Percentiles rank a stretch among this genome's conserved stretches.
These are phyloP conservation scores for Lamellibrachia luymesi DNA, from an alignment of 1,140 invertebrate species.

Conservation along the genomic window DNA sequence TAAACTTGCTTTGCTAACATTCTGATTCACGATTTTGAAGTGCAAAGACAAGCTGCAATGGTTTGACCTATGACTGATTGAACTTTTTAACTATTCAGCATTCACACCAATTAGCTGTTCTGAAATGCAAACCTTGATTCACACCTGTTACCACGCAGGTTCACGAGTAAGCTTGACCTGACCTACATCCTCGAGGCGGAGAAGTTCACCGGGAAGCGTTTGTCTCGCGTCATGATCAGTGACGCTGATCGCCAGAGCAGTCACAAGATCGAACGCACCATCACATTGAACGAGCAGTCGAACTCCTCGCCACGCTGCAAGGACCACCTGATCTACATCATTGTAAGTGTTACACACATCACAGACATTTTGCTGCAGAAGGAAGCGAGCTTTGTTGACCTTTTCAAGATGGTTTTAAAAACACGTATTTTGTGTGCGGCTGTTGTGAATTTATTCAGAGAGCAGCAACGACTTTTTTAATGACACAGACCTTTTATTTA, in stretches of 20 bases:
- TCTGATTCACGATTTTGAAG: neutral
- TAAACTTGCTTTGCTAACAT: too few species aligned
- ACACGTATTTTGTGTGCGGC: too few species aligned
- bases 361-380: neutral
- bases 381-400: too few species aligned
- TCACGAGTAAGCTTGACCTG: constrained; percentile 28
- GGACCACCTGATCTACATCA: constrained; percentile 31
- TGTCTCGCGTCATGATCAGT: constrained; percentile 39
- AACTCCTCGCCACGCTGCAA: constrained; percentile 6
- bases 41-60: neutral
- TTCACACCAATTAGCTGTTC: neutral
- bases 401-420: too few species aligned
- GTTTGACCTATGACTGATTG: neutral
- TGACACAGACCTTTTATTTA: too few species aligned
- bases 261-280: constrained; percentile 25
- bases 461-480: too few species aligned
- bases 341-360: constrained; percentile 32
- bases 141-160: constrained; percentile 26
- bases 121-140: neutral
- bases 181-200: constrained; percentile 41
- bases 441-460: too few species aligned
- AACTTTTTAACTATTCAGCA: neutral
- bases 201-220: constrained; percentile 24
- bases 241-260: constrained; percentile 34
- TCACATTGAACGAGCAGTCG: constrained; percentile 22